Base-by-base conservation (phyloP, 2,797 vertebrate genomes). In the Simalia tracyae region DNA sequence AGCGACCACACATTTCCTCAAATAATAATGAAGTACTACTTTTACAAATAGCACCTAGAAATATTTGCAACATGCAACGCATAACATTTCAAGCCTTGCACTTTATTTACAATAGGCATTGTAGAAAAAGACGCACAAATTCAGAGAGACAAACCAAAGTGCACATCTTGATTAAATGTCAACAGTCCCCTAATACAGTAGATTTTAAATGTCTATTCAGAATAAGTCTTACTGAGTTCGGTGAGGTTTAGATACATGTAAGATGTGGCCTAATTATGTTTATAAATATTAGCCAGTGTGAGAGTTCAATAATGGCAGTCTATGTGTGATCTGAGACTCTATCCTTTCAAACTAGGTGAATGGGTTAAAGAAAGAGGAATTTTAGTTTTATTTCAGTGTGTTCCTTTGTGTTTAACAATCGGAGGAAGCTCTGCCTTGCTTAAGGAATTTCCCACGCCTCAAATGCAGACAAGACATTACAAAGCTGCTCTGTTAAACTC, bases 381-480 rank as follows among this genome's bases (percentile, higher is more conserved):
- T 95, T 89, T 91, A 96, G 91, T 90, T 95, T 94, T 91, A 88
- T 92, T 95, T 94, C 91, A 56, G 84, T 90, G 60, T 94, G 95
- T 96, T 94, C 95, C 96, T 97, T 96, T 96, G 93, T 94, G 26
- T 81, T 3, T 91, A 97, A 98, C 98, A 98, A 98, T 98, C 93
- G 81, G 7, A 93, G 98, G 98, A 98, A 98, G 91, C 76, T 56
- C 95, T 94, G 96, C 87, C 7, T 85, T 94, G 94, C 96, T 97
- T 96, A 96, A 98, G 97, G 97, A 97, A 98, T 97, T 98, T 98
- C 97, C 97, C 97, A 98, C 94, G 93, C 95, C 96, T 96, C 92
- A 87, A 93, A 92, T 96, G 95, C 89, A 96, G 95, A 96, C 94
- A 88, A 96, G 96, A 96, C 94, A 89, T 96, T 90, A 85, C 68